Evolutionary conservation across 2,888 invertebrate genomes (phyloP).

Genomic region (Prosopocoilus inquinatus): DNA sequence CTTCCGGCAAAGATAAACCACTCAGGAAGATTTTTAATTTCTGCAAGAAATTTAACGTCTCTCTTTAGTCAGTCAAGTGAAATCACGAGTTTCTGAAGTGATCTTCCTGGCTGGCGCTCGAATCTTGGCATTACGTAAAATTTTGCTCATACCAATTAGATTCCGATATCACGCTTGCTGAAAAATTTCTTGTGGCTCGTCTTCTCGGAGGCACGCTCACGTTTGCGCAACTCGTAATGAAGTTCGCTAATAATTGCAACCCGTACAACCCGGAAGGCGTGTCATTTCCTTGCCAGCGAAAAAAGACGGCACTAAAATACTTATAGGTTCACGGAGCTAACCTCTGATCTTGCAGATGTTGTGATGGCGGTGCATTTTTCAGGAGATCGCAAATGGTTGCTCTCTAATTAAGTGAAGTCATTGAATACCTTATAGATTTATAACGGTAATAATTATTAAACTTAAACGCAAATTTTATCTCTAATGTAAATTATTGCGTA

Average conservation of each 20-base stretch:
- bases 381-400: constrained; percentile 28
- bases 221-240: constrained; percentile 23
- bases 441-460: constrained; percentile 43
- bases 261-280: constrained; percentile 32
- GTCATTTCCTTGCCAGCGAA: constrained; percentile 27
- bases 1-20: too few species aligned
- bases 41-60: too few species aligned
- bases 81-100: too few species aligned
- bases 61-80: too few species aligned
- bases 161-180: constrained; percentile 18
- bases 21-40: too few species aligned
- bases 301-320: constrained; percentile 24
- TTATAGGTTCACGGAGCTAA: constrained; percentile 32
- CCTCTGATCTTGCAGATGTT: constrained; percentile 32
- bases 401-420: constrained; percentile 33
- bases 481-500: too few species aligned
- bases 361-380: constrained; percentile 20
- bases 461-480: too few species aligned
- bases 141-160: constrained; percentile 14
- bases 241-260: constrained; percentile 27
- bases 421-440: constrained; percentile 38
- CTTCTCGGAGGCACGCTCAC: constrained; percentile 13
- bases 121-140: neutral
- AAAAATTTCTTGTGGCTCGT: constrained; percentile 10
- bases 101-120: too few species aligned